Base-by-base conservation (phyloP, 2,888 invertebrate species). In the Cheilosia grossa region DNA sequence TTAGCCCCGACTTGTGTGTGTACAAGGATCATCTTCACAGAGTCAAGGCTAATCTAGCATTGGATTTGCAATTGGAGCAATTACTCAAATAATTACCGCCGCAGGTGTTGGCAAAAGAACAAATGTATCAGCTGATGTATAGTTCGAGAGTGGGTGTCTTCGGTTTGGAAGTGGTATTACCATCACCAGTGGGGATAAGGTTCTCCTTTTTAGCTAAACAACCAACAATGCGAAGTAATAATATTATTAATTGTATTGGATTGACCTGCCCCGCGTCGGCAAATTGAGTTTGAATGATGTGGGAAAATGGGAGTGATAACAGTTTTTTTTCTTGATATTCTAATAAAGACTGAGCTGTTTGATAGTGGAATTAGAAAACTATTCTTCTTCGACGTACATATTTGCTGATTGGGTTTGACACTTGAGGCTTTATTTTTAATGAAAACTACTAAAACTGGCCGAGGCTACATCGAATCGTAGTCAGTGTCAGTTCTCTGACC, bases 41-140 rank as follows among this genome's bases (percentile, higher is more conserved):
- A 78, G 73, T 82, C 78, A 82, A 73, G 67, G 79, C 61, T 81
- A 63, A 61, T 58, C n/a, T 49, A 49, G 77, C 58, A 74, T 69
- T 44, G 63, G 54, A 80, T 64, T 82, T 44, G 66, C 61, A 73
- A 73, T 75, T 74, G 81, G 33, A 74, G 80, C 64, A 80, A 85
- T 85, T 81, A 81, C 85, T 81, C 66, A 75, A 75, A 72, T 75
- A 81, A 85, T 81, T 67, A 67, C 72, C 44, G 81, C 80, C 81
- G 30, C 69, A 64, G 66, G 77, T 69, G 44, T 58, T 64, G 44
- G 33, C 70, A 37, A 66, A 51, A n/a, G 15, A 15, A 6, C 24
- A 37, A n/a, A 44, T 42, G 7, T 54, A n/a, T 10, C 15, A 27
- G 10, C 33, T 3, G 33, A 33, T 10, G 33, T 33, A 33, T 33